A percentile compares a stretch with the other conserved stretches of the same genome.
phyloP scores from a whole-genome alignment of 2,888 invertebrate species.

The Pseudoips prasinana region DNA sequence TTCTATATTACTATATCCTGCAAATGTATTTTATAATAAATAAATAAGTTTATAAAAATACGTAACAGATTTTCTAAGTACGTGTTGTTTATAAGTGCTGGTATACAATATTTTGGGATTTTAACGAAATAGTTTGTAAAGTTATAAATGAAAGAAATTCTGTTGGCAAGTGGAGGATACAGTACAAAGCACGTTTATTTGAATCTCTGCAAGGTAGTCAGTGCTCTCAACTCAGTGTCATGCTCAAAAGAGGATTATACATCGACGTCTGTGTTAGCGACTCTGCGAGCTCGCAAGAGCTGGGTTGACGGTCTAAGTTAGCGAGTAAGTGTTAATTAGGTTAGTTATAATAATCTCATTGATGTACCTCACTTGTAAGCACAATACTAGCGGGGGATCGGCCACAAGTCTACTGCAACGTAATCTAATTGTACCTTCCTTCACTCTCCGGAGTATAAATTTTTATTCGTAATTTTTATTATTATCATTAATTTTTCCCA shows the following conservation, averaged over 20 bases:
- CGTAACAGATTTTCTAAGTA: slow-evolving; percentile 26
- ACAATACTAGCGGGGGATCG: slow-evolving; percentile 56
- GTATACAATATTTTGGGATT: slow-evolving; percentile 29
- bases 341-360: slow-evolving; percentile 75
- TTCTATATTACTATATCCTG: slow-evolving; percentile 43
- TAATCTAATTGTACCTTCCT: slow-evolving; percentile 79
- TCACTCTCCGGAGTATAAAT: slow-evolving; percentile 80
- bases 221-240: slow-evolving; percentile 59
- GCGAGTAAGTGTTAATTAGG: slow-evolving; percentile 72
- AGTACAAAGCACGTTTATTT: slow-evolving; percentile 46
- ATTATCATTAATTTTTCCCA: slow-evolving; percentile 66
- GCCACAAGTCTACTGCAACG: slow-evolving; percentile 54
- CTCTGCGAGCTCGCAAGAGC: slow-evolving; percentile 39
- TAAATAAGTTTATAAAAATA: slow-evolving; percentile 37
- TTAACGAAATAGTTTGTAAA: slow-evolving; percentile 18
- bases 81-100: slow-evolving; percentile 25
- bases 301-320: slow-evolving; percentile 63
- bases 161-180: slow-evolving; percentile 21
- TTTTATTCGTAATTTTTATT: slow-evolving; percentile 68
- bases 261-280: slow-evolving; percentile 39
- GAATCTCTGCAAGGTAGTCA: slow-evolving; percentile 79
- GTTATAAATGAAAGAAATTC: slow-evolving; percentile 11
- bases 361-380: slow-evolving; percentile 68
- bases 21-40: slow-evolving; percentile 44
- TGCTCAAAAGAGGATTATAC: slow-evolving; percentile 52